Percentiles rank a stretch among this genome's conserved stretches.
Conservation (phyloP, 1,140 invertebrate species). For the Penaeus vannamei region DNA sequence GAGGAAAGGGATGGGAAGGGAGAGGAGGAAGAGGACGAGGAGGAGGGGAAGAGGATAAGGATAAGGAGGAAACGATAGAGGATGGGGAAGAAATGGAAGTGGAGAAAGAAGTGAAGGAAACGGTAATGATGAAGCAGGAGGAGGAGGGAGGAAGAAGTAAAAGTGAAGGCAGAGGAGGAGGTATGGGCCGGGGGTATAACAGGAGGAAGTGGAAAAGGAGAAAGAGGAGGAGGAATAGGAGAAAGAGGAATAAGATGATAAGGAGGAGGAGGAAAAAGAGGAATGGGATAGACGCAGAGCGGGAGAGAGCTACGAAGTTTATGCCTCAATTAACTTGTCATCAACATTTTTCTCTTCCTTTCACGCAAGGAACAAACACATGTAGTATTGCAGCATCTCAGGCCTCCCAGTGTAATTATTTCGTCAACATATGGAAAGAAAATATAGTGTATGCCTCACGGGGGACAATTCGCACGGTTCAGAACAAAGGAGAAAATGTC, state of each 20-base stretch:
- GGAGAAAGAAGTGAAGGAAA: neutral
- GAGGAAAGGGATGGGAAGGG: neutral
- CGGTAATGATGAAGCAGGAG: neutral
- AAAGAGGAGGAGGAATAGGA: slow-evolving; percentile 9
- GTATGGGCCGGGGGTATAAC: neutral
- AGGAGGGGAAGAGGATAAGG: no score
- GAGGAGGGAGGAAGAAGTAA: neutral
- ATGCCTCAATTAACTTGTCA: no score
- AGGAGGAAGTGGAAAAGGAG: slow-evolving; percentile 1
- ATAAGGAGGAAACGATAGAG: neutral
- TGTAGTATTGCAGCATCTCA: no score
- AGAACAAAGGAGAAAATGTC: no score
- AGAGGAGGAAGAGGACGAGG: neutral
- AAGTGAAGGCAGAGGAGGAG: neutral
- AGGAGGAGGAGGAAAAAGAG: neutral
- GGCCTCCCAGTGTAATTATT: no score
- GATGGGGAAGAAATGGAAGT: no score
- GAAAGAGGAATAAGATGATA: neutral
- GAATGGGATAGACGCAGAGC: neutral
- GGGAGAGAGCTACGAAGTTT: no score
- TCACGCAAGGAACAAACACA: no score
- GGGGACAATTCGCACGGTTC: no score
- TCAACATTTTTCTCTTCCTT: no score
- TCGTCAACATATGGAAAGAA: no score
- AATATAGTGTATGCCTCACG: no score